These are phyloP conservation scores for Lingula anatina DNA, from an alignment of 2,888 invertebrate genomes.

Conservation along the genomic window DNA sequence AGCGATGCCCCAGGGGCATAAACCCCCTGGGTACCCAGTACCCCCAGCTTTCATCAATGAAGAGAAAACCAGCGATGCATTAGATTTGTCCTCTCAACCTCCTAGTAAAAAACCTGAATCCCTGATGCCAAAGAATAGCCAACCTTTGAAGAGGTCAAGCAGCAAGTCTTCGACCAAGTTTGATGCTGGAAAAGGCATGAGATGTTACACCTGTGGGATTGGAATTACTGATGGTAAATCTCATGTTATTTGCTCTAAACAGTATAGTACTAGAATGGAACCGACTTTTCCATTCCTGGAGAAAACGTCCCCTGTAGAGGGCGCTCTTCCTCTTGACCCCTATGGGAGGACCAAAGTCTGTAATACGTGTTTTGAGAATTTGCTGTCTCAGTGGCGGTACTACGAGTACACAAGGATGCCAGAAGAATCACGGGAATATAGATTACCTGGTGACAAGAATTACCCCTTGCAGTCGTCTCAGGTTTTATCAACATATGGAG, in stretches of 20 bases:
- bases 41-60: not conserved
- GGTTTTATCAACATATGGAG: no score
- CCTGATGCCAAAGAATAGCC: not conserved
- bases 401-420: constrained; percentile 58
- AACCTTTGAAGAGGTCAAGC: no score
- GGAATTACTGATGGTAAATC: constrained; percentile 59
- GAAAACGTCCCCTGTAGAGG: constrained; percentile 71
- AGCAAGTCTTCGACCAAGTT: no score
- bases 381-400: constrained; percentile 82
- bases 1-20: no score
- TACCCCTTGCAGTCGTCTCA: no score
- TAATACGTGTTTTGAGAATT: constrained; percentile 77
- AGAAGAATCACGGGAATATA: constrained; percentile 36
- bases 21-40: not conserved
- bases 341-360: constrained; percentile 88
- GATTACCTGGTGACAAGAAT: constrained; percentile 16
- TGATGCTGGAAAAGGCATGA: no score
- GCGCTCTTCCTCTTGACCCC: constrained; percentile 83
- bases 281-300: constrained; percentile 87
- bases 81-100: constrained; percentile 28
- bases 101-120: not conserved
- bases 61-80: constrained; percentile 8
- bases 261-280: constrained; percentile 69
- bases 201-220: constrained; percentile 84
- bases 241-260: constrained; percentile 72